Conservation (phyloP, 2,113 vertebrate genomes). For the Aptenodytes forsteri region DNA sequence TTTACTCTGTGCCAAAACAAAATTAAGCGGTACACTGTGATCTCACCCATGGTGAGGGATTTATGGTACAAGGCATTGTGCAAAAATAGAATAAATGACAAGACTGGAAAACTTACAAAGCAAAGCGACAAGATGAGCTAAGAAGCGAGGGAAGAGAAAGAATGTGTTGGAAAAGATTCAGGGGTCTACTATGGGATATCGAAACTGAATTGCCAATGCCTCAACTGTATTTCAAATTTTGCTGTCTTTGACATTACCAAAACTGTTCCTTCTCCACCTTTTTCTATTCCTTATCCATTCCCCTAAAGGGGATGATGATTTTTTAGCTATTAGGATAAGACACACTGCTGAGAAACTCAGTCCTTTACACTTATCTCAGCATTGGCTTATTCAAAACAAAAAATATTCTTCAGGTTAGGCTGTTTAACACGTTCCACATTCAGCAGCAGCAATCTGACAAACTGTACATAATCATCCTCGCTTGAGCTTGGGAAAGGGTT, state of each 20-base stretch:
- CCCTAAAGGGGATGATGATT: not conserved
- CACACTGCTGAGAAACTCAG: not conserved
- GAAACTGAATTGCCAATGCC: not conserved
- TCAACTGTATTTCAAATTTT: not conserved
- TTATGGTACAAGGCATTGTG: not conserved
- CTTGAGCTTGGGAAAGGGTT: not conserved
- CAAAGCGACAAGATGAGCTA: not conserved
- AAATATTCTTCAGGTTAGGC: not conserved
- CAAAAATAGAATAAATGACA: not conserved
- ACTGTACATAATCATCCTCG: not conserved
- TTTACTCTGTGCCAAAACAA: not conserved
- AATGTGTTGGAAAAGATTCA: not conserved
- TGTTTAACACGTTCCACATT: not conserved
- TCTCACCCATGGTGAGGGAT: not conserved
- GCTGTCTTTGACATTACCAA: not conserved
- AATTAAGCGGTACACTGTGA: not conserved
- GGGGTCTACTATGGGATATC: not conserved
- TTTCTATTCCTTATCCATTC: not conserved
- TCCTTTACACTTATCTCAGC: not conserved
- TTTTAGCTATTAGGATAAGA: not conserved
- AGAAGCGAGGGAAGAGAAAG: not conserved
- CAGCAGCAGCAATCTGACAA: not conserved
- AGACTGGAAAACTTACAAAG: not conserved
- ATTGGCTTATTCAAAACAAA: not conserved
- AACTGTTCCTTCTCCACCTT: not conserved